Evolutionary conservation across 2,797 vertebrate species (phyloP).

Genomic region (Vireo griseus): DNA sequence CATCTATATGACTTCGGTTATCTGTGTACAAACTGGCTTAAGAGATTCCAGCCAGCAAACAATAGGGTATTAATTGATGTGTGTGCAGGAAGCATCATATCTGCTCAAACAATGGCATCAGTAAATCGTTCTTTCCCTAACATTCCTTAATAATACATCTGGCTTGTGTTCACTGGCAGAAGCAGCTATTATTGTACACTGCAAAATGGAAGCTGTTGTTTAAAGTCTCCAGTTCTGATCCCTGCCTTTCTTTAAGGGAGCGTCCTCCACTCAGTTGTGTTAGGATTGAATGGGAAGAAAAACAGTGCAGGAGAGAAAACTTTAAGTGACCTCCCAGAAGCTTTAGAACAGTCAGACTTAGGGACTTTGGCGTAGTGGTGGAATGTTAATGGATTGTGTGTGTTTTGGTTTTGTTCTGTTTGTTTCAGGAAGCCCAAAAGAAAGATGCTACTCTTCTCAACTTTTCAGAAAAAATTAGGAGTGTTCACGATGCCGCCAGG

Average conservation of each 20-base stretch:
- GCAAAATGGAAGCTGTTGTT: slow-evolving; percentile 13
- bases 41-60: neutral
- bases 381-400: slow-evolving; percentile 53
- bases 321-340: neutral
- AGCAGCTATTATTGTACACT: neutral
- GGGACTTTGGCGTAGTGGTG: neutral
- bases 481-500: slow-evolving; percentile 91
- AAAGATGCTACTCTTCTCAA: slow-evolving; percentile 88
- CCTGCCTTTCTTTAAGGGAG: neutral
- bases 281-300: neutral
- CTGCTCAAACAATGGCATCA: slow-evolving; percentile 20
- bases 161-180: neutral
- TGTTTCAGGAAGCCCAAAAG: slow-evolving; percentile 93
- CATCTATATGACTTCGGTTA: neutral
- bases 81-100: slow-evolving; percentile 41
- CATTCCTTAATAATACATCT: neutral
- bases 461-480: slow-evolving; percentile 89
- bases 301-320: neutral
- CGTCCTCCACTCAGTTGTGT: neutral
- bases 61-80: slow-evolving; percentile 25
- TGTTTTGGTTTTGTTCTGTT: slow-evolving; percentile 50
- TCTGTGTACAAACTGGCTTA: slow-evolving; percentile 59
- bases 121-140: slow-evolving; percentile 6
- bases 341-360: neutral
- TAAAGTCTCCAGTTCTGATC: slow-evolving; percentile 1